These are phyloP conservation scores for Ooceraea biroi DNA, from an alignment of 1,140 invertebrate genomes.

Conservation along the genomic window DNA sequence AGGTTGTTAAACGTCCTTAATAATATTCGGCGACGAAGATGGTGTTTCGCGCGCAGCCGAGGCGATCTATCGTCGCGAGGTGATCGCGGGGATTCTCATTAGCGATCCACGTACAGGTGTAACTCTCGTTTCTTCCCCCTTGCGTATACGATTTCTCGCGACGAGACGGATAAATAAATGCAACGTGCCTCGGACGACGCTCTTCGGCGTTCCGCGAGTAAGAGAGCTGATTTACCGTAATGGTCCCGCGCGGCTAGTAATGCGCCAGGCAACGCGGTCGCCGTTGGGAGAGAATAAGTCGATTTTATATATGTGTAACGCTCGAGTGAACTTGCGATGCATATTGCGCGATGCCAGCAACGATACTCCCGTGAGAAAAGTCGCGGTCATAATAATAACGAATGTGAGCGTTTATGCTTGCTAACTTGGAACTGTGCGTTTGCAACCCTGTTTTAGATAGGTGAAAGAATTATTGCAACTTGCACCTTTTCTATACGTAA, in stretches of 20 bases:
- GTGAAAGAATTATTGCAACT: not conserved
- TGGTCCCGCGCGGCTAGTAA: conserved; percentile 31
- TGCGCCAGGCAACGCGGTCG: conserved; percentile 28
- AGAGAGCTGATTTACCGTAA: conserved; percentile 52
- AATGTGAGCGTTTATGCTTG: not conserved
- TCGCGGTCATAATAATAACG: conserved; percentile 34
- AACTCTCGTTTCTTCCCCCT: conserved; percentile 19
- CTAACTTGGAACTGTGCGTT: not conserved
- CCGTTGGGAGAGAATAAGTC: conserved; percentile 53
- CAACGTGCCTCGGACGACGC: conserved; percentile 16
- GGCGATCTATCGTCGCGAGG: conserved; percentile 59
- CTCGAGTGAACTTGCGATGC: conserved; percentile 10
- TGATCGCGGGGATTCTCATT: conserved; percentile 65
- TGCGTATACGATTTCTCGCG: conserved; percentile 21
- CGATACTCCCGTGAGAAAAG: conserved; percentile 35
- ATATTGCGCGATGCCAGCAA: conserved; percentile 11
- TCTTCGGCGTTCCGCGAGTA: conserved; percentile 8
- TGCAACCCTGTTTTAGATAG: not conserved
- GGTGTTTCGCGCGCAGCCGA: conserved; percentile 14
- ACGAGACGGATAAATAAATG: conserved; percentile 43
- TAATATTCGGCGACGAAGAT: conserved; percentile 72
- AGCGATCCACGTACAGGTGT: conserved; percentile 49
- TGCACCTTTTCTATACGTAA: not conserved
- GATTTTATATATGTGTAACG: conserved; percentile 44
- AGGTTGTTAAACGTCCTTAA: conserved; percentile 77